These are phyloP conservation scores for Hippasteria phrygiana DNA, from an alignment of 53 echinoderm and acorn worm species.

Conservation along the genomic window DNA sequence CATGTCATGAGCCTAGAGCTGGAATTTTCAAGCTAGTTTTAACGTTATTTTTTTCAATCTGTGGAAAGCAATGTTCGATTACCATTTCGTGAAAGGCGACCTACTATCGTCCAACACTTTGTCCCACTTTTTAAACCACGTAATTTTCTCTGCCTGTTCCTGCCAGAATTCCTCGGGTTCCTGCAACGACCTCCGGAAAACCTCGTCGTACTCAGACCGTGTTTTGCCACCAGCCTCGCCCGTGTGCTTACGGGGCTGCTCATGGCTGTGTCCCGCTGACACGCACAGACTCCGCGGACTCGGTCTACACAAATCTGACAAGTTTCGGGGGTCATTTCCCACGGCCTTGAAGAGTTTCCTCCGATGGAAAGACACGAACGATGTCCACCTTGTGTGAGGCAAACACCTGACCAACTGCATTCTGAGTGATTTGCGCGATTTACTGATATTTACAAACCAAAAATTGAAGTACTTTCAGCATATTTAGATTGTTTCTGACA, in stretches of 20 bases:
- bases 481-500: too few species aligned
- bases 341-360: neutral
- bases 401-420: slow-evolving; percentile 27
- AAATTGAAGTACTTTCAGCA: too few species aligned
- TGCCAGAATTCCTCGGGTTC: slow-evolving; percentile 90
- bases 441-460: neutral
- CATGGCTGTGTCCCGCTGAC: slow-evolving; percentile 12
- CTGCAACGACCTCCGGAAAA: slow-evolving; percentile 66
- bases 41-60: too few species aligned
- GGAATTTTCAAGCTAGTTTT: too few species aligned
- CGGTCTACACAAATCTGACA: neutral
- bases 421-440: neutral
- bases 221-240: neutral
- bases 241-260: neutral
- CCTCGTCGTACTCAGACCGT: slow-evolving; percentile 63
- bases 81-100: slow-evolving; percentile 86
- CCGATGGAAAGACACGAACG: slow-evolving; percentile 6
- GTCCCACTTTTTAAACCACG: slow-evolving; percentile 94
- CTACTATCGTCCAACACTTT: slow-evolving; percentile 75
- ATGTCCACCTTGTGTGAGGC: neutral
- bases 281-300: neutral
- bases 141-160: slow-evolving; percentile 82
- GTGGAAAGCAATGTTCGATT: neutral
- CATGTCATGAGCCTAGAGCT: too few species aligned
- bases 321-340: neutral